Evolutionary conservation across 1,140 invertebrate species (phyloP), one percentile per base, ranked within the genome.

Genomic region (Cydia amplana): DNA sequence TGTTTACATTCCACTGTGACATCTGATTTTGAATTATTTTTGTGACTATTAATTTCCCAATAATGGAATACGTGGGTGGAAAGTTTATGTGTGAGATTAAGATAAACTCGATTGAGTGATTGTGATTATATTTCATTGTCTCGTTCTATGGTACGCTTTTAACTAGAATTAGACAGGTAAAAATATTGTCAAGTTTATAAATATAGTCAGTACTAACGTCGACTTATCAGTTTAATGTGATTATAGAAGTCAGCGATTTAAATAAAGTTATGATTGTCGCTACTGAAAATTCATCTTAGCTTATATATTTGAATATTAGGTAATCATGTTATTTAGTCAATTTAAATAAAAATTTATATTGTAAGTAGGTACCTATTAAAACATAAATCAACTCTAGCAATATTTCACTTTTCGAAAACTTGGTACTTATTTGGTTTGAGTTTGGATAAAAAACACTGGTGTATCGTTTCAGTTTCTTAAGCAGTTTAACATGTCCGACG

Each of bases 1-100:
- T 70, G 28, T 70, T 70, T 40, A 28, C 65, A 70, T 70, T 70
- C 65, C 36, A 40, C 18, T 70, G 65, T 70, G 65, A 70, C 65
- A 70, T 32, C 9, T 36, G n/a, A 70, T 18, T 43, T 36, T 70
- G 32, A 40, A 18, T 36, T 40, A 70, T 70, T 70, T 70, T 70
- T 20, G 65, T 40, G 5, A 36, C 36, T 36, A 40, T 43, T 70
- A 70, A 40, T 70, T 40, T 70, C 18, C 5, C 2, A 32, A 32
- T 32, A 36, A 36, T 36, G 16, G 25, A 18, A 43, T 2, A 18
- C 32, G 65, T 70, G 36, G 65, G 65, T 28, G 36, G 55, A 6
- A 60, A 60, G 55, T 60, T 60, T 23, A 60, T 23, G 9, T 60
- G 4, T 43, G 36, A 36, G 65, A 70, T 70, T 40, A 43, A 70